A percentile compares a stretch with the other conserved stretches of the same genome.
phyloP scores from a whole-genome alignment of 2,888 invertebrate genomes.

The Dyspetes luteomarginatus region DNA sequence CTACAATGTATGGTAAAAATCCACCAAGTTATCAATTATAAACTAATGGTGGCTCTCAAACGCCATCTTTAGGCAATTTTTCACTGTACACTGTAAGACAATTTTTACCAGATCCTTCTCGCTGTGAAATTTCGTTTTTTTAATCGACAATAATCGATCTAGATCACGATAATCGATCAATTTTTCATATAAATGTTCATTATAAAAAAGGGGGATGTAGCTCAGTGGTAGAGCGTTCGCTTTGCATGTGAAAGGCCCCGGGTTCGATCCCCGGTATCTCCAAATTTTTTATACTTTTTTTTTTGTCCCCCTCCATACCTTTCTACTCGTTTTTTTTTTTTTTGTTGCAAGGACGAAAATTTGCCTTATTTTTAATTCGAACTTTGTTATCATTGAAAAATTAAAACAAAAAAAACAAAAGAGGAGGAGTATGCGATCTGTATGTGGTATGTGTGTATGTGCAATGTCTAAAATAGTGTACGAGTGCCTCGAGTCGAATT shows the following conservation, averaged over 20 bases:
- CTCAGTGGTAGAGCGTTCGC: conserved; percentile 99
- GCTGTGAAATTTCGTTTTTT: no score
- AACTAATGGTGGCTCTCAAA: no score
- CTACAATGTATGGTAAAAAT: no score
- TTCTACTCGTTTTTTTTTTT: no score
- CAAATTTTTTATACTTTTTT: conserved; percentile 83
- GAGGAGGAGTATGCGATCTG: background rate
- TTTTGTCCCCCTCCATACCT: background rate
- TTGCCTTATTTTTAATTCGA: no score
- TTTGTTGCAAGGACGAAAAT: background rate
- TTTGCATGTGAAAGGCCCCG: conserved; percentile 99
- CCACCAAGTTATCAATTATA: no score
- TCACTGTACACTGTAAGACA: no score
- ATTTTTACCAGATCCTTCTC: no score
- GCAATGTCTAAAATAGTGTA: conserved; percentile 25
- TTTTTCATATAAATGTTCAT: background rate
- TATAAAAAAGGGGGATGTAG: conserved; percentile 90
- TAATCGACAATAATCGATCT: background rate
- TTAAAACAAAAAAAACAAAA: no score
- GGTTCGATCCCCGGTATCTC: conserved; percentile 99
- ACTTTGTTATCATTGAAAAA: no score
- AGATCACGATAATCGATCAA: conserved; percentile 27
- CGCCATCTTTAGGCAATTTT: no score
- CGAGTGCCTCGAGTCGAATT: conserved; percentile 68
- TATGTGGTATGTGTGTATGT: conserved; percentile 69